Conservation (phyloP, 2,797 vertebrate genomes). For the Distichodus sexfasciatus region DNA sequence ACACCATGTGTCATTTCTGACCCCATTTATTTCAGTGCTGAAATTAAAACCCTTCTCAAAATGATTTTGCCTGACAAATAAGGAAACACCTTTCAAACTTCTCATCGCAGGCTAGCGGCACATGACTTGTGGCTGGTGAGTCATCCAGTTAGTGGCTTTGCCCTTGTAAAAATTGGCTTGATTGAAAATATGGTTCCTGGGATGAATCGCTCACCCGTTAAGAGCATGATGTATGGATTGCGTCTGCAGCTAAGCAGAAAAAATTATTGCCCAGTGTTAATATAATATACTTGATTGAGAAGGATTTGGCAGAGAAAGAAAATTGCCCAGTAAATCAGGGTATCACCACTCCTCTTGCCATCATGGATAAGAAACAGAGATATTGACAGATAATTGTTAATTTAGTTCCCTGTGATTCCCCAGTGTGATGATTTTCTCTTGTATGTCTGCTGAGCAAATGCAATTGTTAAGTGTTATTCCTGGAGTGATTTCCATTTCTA, state of each 20-base stretch:
- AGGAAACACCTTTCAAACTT: constrained; percentile 31
- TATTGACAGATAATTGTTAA: constrained; percentile 65
- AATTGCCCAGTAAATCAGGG: constrained; percentile 69
- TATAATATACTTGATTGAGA: constrained; percentile 72
- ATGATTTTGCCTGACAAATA: constrained; percentile 38
- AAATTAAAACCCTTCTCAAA: constrained; percentile 27
- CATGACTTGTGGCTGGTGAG: constrained; percentile 16
- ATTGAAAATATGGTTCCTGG: constrained; percentile 47
- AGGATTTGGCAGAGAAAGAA: constrained; percentile 61
- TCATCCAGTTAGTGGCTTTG: constrained; percentile 20
- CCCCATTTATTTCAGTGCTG: constrained; percentile 13
- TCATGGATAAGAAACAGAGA: constrained; percentile 53
- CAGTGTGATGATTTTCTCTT: constrained; percentile 55
- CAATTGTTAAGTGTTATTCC: constrained; percentile 42
- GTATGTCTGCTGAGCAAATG: constrained; percentile 38
- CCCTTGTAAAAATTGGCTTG: constrained; percentile 12
- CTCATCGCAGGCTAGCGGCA: constrained; percentile 31
- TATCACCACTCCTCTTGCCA: constrained; percentile 54
- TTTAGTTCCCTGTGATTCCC: constrained; percentile 59
- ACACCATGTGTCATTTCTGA: constrained; percentile 6
- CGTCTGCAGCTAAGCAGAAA: constrained; percentile 66
- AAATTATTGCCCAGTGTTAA: constrained; percentile 68
- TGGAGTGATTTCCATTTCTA: constrained; percentile 3
- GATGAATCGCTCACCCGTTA: constrained; percentile 59
- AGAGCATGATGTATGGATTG: constrained; percentile 62